Evolutionary conservation across 2,888 invertebrate genomes (phyloP).

Genomic region (Venusia cambrica): DNA sequence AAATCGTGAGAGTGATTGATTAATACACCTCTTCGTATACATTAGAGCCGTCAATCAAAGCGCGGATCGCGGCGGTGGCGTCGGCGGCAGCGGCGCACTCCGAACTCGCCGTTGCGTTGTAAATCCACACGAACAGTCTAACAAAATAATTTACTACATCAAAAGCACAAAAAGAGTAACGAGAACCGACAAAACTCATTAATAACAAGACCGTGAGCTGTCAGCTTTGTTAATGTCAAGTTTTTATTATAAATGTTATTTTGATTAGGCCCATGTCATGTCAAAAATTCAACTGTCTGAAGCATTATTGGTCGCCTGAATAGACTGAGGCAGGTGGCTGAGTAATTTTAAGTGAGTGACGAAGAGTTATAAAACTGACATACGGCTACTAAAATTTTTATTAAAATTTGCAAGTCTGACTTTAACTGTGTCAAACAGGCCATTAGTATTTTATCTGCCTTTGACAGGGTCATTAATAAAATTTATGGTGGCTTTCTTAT

Average conservation of each 20-base stretch:
- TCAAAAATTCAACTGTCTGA: slow-evolving; percentile 81
- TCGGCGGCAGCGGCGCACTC: too few species aligned
- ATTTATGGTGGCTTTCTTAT: slow-evolving; percentile 27
- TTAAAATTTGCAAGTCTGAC: slow-evolving; percentile 28
- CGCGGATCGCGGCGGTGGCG: slow-evolving; percentile 47
- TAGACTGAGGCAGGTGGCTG: slow-evolving; percentile 56
- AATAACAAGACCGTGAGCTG: slow-evolving; percentile 78
- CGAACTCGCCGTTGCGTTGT: too few species aligned
- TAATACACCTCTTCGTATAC: slow-evolving; percentile 62
- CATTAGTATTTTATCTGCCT: slow-evolving; percentile 30
- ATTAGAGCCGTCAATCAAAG: slow-evolving; percentile 71
- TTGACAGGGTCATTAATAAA: slow-evolving; percentile 28
- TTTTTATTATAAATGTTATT: slow-evolving; percentile 79
- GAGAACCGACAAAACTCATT: slow-evolving; percentile 59
- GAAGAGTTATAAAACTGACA: too few species aligned
- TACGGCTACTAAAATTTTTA: slow-evolving; percentile 29
- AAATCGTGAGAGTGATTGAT: slow-evolving; percentile 67
- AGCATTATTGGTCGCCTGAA: slow-evolving; percentile 78
- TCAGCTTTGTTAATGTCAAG: slow-evolving; percentile 75
- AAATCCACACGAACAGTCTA: slow-evolving; percentile 51
- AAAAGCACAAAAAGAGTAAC: slow-evolving; percentile 54
- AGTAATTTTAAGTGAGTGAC: slow-evolving; percentile 41
- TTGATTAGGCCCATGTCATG: slow-evolving; percentile 83
- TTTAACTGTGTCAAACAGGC: slow-evolving; percentile 31
- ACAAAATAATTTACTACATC: slow-evolving; percentile 69